Evolutionary conservation across 2,888 invertebrate genomes (phyloP), one percentile per base, ranked within the genome.

Genomic region (Pterobdella sp.): DNA sequence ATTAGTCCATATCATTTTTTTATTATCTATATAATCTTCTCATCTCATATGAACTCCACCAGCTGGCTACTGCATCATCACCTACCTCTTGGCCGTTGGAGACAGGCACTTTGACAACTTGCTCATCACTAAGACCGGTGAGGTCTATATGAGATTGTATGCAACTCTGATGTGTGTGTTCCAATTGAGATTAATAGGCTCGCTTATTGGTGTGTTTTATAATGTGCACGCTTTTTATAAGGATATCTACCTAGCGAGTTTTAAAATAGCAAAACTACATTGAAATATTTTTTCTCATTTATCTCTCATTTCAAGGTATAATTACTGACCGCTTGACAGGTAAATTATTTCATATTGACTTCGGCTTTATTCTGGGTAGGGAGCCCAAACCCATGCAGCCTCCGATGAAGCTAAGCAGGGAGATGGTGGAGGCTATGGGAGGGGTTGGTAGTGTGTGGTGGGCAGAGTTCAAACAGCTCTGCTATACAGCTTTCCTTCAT

Each of bases 321-420:
- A n/a, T 49, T n/a, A n/a, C 64, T 14, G 22, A 10, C n/a, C 63
- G 14, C 63, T 26, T 14, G 75, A 0, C 77, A 83, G 83, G 82
- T 3, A 81, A 81, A 74, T 76, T 83, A 69, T 81, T 83, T 74
- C 83, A 83, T 76, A 79, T 83, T 52, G 83, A 83, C 86, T 99
- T 98, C 85, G 97, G 97, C 1, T 98, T 94, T 85, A 93, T 95
- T 82, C 87, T 98, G 74, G 98, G 96, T 0, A 88, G 96, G 65
- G 98, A 99, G 86, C 98, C 98, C 1, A 99, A 99, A 85, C 96
- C 96, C 0, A 87, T 97, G 83, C 97, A 97, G 10, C 96, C 98
- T 18, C 96, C 97, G 4, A 98, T 99, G 95, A 97, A 96, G 85
- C 87, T 99, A 63, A 74, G 94, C 84, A 92, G 91, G 84, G 97